Conservation (phyloP, 2,113 vertebrate species). For the Hemichromis elongatus region DNA sequence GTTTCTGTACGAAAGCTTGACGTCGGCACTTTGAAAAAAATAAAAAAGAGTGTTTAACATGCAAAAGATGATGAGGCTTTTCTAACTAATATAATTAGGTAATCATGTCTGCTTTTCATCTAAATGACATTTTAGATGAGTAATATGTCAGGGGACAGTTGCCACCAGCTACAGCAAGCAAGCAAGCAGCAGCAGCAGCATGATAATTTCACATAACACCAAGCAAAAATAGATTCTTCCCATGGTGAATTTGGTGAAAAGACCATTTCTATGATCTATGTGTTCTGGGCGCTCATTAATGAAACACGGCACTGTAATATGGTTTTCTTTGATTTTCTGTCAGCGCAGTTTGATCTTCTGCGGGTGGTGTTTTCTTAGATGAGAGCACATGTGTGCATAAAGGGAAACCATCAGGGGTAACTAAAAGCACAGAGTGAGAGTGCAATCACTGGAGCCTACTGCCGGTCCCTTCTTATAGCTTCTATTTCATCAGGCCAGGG, state of each 20-base stretch:
- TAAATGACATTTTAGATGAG: conserved; percentile 22
- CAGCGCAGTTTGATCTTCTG: not conserved
- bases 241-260: not conserved
- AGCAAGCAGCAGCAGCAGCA: not conserved
- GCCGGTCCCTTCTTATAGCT: conserved; percentile 7
- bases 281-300: not conserved
- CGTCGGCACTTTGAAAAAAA: not conserved
- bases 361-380: not conserved
- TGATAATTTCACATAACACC: not conserved
- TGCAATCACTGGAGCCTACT: conserved; percentile 12
- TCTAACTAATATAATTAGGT: not conserved
- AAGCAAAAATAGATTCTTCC: not conserved
- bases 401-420: conserved; percentile 16
- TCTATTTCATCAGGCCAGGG: conserved; percentile 33
- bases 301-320: not conserved
- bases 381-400: not conserved
- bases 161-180: not conserved
- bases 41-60: not conserved
- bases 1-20: not conserved
- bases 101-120: not conserved
- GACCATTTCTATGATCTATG: not conserved
- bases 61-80: not conserved
- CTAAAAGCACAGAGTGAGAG: not conserved
- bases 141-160: not conserved
- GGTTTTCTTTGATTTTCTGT: conserved; percentile 6